phyloP scores from a whole-genome alignment of 1,140 invertebrate genomes.

The Delia radicum region DNA sequence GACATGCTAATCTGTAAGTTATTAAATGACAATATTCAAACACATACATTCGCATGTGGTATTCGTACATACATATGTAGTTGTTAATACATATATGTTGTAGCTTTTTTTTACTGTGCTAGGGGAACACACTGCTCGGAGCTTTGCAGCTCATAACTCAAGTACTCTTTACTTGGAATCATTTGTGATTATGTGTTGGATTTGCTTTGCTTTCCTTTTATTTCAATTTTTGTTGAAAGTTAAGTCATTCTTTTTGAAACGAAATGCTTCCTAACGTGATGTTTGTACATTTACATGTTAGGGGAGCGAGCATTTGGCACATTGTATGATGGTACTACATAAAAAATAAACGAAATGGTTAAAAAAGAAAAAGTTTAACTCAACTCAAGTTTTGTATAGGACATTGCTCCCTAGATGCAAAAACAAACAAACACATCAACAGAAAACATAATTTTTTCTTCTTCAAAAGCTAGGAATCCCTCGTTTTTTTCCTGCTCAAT shows the following conservation, averaged over 20 bases:
- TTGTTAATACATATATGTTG: no score
- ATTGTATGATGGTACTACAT: not conserved
- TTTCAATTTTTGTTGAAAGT: not conserved
- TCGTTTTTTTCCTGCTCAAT: not conserved
- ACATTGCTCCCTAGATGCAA: not conserved
- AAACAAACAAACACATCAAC: not conserved
- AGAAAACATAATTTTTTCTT: not conserved
- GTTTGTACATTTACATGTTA: not conserved
- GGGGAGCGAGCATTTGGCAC: slow-evolving; percentile 6
- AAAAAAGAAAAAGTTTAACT: not conserved
- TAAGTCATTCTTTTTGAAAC: slow-evolving; percentile 1
- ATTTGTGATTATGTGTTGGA: not conserved
- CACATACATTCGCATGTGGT: no score
- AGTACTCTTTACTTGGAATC: not conserved
- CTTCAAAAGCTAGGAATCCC: not conserved
- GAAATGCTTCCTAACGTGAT: not conserved
- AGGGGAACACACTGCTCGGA: not conserved
- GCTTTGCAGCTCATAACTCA: not conserved
- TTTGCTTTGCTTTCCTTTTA: not conserved
- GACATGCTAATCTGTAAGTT: no score
- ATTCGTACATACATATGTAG: no score
- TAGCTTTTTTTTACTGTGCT: not conserved
- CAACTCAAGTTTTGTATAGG: not conserved
- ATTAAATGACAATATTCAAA: no score
- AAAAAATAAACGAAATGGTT: no score